Evolutionary conservation across 2,888 invertebrate species (phyloP), one percentile per base, ranked within the genome.

Genomic region (Achlya flavicornis): DNA sequence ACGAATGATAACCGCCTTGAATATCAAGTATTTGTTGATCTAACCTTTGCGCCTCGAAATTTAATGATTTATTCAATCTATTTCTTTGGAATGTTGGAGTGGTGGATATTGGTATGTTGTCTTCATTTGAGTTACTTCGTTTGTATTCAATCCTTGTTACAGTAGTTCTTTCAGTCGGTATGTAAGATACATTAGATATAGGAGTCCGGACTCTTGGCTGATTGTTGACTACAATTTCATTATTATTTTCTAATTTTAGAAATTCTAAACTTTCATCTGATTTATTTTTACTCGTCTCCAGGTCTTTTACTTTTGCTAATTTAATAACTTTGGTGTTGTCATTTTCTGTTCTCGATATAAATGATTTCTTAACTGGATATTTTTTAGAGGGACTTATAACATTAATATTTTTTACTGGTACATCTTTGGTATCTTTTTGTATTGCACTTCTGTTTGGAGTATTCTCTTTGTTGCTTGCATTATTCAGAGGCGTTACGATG

Each of bases 11-110:
- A 10, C 93, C 93, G 26, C 91, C 93, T 78, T 94, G 94, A 61
- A 93, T 93, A 65, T 94, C 92, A 62, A 94, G 78, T 74, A 94
- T 93, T 80, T 94, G 94, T 72, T 94, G 94, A 68, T 94, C 94
- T 75, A 94, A 73, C 65, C 89, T 84, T 68, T 94, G 93, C 1
- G 89, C 92, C 76, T 93, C 92, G 67, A 92, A 93, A 69, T 94
- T 93, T 0, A 94, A 82, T 3, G 94, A 94, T 76, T 93, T 92
- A 71, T 94, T 94, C 48, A 94, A 69, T 69, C 93, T 91, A 72
- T 91, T 92, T 79, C 94, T 89, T 86, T 94, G 89, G 73, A 94
- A 94, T 71, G 85, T 89, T n/a, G 92, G 92, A 61, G 93, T 91
- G 33, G 80, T 84, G 12, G 85, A 78, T 63, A 89, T 87, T 10